Conservation (phyloP, 2,888 invertebrate species). For the Leptothorax acervorum region DNA sequence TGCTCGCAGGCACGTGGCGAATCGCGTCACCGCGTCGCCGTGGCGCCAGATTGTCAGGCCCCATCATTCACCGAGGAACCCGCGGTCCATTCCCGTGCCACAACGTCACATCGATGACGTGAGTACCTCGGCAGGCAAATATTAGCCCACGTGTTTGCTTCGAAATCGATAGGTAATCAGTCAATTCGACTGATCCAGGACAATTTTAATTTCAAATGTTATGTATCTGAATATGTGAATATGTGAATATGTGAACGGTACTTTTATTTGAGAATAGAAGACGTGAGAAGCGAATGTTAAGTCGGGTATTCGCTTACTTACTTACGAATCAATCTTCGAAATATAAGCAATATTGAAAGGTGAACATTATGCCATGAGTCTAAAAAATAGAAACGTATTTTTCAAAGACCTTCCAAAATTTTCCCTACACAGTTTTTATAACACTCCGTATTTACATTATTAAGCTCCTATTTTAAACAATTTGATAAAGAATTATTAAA, state of each 20-base stretch:
- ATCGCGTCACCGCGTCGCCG: conserved; percentile 83
- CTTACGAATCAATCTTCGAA: background rate
- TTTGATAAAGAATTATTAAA: background rate
- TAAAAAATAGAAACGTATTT: background rate
- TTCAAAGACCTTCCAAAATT: background rate
- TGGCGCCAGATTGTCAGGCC: conserved; percentile 81
- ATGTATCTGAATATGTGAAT: background rate
- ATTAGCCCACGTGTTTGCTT: background rate
- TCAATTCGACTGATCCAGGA: background rate
- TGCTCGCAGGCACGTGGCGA: conserved; percentile 80
- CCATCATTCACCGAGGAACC: conserved; percentile 81
- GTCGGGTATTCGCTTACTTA: background rate
- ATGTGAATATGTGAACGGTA: background rate
- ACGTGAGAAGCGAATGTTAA: too few species aligned
- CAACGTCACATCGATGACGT: conserved; percentile 48
- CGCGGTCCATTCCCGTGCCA: conserved; percentile 67
- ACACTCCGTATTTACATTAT: background rate
- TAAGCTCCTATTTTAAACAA: background rate
- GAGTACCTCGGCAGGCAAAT: conserved; percentile 29
- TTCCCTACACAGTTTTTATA: background rate
- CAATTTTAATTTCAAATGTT: conserved; percentile 29
- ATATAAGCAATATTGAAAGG: background rate
- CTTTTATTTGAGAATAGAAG: background rate
- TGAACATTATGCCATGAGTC: background rate
- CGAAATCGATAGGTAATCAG: background rate